phyloP scores from a whole-genome alignment of 53 echinoderm and acorn worm species.

The Paracentrotus lividus region DNA sequence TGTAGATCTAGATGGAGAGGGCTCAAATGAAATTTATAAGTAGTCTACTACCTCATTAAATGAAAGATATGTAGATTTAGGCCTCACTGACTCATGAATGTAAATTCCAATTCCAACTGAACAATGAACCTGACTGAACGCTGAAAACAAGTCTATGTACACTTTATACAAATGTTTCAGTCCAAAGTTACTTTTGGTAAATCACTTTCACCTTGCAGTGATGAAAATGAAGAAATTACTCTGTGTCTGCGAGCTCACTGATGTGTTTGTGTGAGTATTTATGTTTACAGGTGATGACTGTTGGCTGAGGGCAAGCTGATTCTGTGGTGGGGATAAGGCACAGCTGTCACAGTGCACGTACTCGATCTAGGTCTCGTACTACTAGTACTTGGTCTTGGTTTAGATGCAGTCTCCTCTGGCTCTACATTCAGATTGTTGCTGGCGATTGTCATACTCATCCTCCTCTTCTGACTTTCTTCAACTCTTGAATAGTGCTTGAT shows the following conservation, averaged over 20 bases:
- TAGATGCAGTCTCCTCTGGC: neutral
- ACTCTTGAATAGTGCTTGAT: constrained; percentile 59
- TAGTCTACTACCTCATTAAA: too few species aligned
- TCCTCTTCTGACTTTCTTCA: constrained; percentile 59
- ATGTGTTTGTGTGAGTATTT: too few species aligned
- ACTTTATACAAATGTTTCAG: too few species aligned
- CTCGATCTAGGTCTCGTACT: neutral
- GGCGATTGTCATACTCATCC: constrained; percentile 57
- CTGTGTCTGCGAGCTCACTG: neutral
- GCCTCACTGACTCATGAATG: too few species aligned
- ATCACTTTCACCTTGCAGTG: neutral
- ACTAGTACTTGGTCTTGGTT: neutral
- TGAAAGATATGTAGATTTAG: too few species aligned
- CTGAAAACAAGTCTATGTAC: too few species aligned
- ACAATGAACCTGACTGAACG: too few species aligned
- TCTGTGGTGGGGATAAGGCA: neutral
- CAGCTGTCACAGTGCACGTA: too few species aligned
- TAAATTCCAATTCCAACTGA: too few species aligned
- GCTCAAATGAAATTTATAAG: too few species aligned
- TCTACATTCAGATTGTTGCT: constrained; percentile 36
- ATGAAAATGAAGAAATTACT: neutral
- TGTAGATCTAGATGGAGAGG: too few species aligned
- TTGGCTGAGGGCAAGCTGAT: neutral
- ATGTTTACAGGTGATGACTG: neutral
- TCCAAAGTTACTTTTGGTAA: too few species aligned